Evolutionary conservation across 2,888 invertebrate genomes (phyloP), one percentile per base, ranked within the genome.

Genomic region (Junonia oenone): DNA sequence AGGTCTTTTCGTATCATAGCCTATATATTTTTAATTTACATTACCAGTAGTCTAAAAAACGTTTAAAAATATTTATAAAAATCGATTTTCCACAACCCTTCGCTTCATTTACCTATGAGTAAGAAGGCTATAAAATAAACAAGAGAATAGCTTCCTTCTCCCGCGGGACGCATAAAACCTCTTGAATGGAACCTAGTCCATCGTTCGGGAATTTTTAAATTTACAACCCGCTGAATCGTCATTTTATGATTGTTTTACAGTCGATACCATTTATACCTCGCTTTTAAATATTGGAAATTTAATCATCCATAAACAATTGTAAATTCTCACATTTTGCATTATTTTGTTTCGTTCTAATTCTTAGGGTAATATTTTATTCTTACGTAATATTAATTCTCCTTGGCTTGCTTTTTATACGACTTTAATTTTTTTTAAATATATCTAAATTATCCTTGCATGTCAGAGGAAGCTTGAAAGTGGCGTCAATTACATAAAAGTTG

Each of bases 201-300:
- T 62, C 71, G 72, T 71, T 73, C 67, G 63, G 59, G 68, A 69
- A 74, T 80, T 80, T 78, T 69, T 72, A 74, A 76, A 72, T 81
- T 81, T 70, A 81, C 76, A 77, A 78, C 66, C 63, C 19, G 13
- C 11, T 65, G 75, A 80, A 81, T 79, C 74, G 74, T 67, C 62
- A 64, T 79, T 81, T 81, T 80, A 81, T 72, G 71, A 70, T 72
- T 73, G 69, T 74, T 81, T 81, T 78, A 78, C 65, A 75, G 68
- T 69, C 59, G 52, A 62, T 63, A 60, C 65, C 66, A 67, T 73
- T 74, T 76, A 78, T 73, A 72, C 52, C 71, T 64, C 66, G 71
- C 67, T 71, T 78, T 79, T 75, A 75, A 80, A 78, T 78, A 78
- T 78, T 74, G 70, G 65, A 72, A 69, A 70, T 72, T 75, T 78